Evolutionary conservation across 1,140 invertebrate species (phyloP), one percentile per base, ranked within the genome.

Genomic region (Sycophaga agraensis): DNA sequence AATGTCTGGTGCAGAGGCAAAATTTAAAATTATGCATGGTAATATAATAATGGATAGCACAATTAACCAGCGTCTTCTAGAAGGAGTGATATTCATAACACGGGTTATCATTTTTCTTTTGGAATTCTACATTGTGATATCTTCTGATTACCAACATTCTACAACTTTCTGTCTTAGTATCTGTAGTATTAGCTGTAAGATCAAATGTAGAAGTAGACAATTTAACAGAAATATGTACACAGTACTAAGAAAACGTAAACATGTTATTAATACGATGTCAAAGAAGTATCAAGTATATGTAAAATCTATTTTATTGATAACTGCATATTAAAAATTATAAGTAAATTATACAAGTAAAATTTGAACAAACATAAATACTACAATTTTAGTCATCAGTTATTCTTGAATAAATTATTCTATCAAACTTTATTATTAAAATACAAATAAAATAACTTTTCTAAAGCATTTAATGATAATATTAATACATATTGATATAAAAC

Each of bases 1-100:
- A 54, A 80, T 66, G 48, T 83, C 81, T 5, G 76, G 76, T 8
- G 70, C 67, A 5, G 69, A 74, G 9, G 73, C 31, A 17, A 79
- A 63, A 61, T 78, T 80, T 40, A 81, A 26, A 12, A 80, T 69
- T 1, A 71, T 63, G 22, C 74, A 80, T 37, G 76, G 75, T 42
- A 78, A 62, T 53, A 80, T 37, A 35, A 79, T 63, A 11, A 77
- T 31, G 9, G 70, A 54, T 7, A 80, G 59, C 56, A 80, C 66
- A 14, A 81, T 62, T 16, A 77, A 8, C 53, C 60, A 63, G 51
- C 73, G 71, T 63, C 72, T 71, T 61, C 72, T 61, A 46, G 70
- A 56, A 22, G 75, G 63, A 50, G 73, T 71, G 22, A 77, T 49
- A 35, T 70, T 67, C 66, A 77, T 74, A 51, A 75, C 65, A 64